Evolutionary conservation across 1,140 invertebrate genomes (phyloP).

Genomic region (Caenorhabditis remanei): DNA sequence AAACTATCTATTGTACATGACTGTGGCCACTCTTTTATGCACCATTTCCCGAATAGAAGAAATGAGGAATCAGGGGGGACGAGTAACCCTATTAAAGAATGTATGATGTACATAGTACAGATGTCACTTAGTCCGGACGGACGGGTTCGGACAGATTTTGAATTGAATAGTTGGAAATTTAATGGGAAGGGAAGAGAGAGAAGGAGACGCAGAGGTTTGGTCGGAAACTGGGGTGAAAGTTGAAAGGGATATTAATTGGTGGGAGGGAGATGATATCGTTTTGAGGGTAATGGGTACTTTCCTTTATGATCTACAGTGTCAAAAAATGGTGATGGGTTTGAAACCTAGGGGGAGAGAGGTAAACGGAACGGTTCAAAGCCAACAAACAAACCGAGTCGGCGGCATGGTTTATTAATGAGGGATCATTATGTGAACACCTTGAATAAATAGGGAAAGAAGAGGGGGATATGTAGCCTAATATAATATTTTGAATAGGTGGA

Average conservation of each 20-base stretch:
- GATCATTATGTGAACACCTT: constrained; percentile 14
- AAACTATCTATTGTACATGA: too few species aligned
- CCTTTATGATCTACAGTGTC: background rate
- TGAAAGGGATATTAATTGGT: constrained; percentile 5
- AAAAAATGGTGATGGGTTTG: background rate
- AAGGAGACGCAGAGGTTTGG: background rate
- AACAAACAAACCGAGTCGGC: background rate
- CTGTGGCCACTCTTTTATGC: too few species aligned
- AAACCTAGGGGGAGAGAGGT: too few species aligned
- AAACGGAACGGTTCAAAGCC: too few species aligned
- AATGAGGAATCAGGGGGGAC: too few species aligned
- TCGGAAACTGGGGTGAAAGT: background rate
- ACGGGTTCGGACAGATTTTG: background rate
- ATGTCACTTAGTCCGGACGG: background rate
- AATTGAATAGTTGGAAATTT: background rate
- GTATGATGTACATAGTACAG: background rate
- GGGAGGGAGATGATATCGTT: background rate
- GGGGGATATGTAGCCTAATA: background rate
- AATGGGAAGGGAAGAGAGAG: constrained; percentile 5
- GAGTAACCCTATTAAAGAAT: constrained; percentile 7
- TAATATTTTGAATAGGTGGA: too few species aligned
- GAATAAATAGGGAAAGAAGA: background rate
- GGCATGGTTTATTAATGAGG: constrained; percentile 2
- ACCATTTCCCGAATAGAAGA: too few species aligned
- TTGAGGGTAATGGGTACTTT: background rate